A percentile compares a stretch with the other conserved stretches of the same genome.
These are phyloP conservation scores for Marmota flaviventris DNA, from an alignment of 2,113 vertebrate species.

Conservation along the genomic window DNA sequence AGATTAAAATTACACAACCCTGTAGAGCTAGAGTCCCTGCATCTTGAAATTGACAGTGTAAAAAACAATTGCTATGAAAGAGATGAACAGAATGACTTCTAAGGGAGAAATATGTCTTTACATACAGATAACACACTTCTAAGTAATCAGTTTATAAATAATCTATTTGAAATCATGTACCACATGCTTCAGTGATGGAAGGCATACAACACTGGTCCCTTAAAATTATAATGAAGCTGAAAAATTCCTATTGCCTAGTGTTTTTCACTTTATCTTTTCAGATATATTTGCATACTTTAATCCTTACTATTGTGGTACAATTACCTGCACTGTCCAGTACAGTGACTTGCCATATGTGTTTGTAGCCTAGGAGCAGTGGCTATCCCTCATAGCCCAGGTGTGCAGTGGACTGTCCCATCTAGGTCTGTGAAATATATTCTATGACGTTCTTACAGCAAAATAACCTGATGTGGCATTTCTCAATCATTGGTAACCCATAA, in stretches of 20 bases:
- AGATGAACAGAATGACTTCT: background rate
- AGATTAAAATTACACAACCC: background rate
- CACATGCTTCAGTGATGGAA: background rate
- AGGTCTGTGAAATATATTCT: background rate
- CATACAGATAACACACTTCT: accelerated
- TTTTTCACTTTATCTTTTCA: background rate
- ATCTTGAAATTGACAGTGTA: background rate
- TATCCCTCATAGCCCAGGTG: background rate
- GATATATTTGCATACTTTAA: background rate
- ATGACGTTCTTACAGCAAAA: background rate
- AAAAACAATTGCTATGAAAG: background rate
- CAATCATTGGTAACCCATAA: background rate
- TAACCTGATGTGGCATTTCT: background rate
- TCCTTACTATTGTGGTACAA: background rate
- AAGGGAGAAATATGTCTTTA: background rate
- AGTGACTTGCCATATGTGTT: background rate
- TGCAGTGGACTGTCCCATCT: background rate
- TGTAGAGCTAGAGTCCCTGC: background rate
- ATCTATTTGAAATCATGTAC: background rate
- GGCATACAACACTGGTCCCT: background rate
- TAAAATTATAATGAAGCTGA: background rate
- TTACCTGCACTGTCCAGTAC: background rate
- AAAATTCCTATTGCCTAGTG: background rate
- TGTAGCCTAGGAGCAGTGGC: background rate
- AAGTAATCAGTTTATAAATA: slow-evolving; percentile 1